Evolutionary conservation across 2,888 invertebrate species (phyloP).

Genomic region (Microctonus brassicae): DNA sequence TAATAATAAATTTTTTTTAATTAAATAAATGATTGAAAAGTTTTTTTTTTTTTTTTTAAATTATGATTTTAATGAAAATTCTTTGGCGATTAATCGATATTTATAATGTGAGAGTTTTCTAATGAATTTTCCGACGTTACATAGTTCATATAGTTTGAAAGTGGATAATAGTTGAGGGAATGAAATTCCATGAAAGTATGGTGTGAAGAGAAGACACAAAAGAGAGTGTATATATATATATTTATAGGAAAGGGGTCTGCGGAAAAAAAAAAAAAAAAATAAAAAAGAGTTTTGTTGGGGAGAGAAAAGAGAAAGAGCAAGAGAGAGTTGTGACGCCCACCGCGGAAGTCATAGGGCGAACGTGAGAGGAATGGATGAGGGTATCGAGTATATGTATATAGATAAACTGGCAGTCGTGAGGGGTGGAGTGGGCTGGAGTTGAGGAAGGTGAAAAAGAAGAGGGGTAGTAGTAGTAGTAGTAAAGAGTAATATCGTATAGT

Average conservation of each 20-base stretch:
- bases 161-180: background rate
- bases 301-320: no score
- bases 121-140: constrained; percentile 2
- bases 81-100: constrained; percentile 11
- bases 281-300: background rate
- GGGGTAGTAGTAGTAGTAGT: constrained; percentile 35
- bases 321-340: no score
- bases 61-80: background rate
- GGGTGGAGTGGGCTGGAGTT: constrained; percentile 42
- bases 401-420: background rate
- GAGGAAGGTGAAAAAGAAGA: constrained; percentile 31
- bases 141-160: background rate
- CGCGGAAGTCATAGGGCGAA: background rate
- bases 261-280: background rate
- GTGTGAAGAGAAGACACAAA: background rate
- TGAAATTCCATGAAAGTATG: background rate
- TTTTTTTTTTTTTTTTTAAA: no score
- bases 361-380: background rate
- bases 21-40: no score
- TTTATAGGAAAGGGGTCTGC: background rate
- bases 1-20: no score
- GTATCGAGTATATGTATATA: background rate
- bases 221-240: no score
- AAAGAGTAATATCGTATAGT: background rate
- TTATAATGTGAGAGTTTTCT: background rate